A percentile compares a stretch with the other conserved stretches of the same genome.
phyloP scores from a whole-genome alignment of 37 sponge, comb jelly and placozoan species.

The Ianthella basta region DNA sequence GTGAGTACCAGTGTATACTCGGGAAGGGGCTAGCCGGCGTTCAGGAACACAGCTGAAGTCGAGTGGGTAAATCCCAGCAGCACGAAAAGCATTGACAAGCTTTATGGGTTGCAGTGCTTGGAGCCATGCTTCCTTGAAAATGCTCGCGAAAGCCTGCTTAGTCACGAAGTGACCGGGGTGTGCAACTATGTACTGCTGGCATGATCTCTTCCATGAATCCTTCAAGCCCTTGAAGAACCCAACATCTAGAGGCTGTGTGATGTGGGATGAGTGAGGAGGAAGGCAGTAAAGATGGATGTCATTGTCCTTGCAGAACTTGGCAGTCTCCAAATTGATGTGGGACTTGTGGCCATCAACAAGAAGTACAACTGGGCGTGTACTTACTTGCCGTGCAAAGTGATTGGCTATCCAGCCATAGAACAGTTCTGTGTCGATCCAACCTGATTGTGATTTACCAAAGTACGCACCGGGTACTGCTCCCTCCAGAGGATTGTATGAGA shows the following conservation, averaged over 20 bases:
- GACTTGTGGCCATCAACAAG: constrained; percentile 28
- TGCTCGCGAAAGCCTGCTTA: not conserved
- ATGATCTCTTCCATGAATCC: not conserved
- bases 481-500: constrained; percentile 49
- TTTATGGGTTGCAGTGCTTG: not conserved
- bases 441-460: constrained; percentile 39
- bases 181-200: not conserved
- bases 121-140: constrained; percentile 6
- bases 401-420: constrained; percentile 62
- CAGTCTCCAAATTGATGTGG: constrained; percentile 10
- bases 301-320: constrained; percentile 14
- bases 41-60: not conserved
- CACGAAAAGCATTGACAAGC: constrained; percentile 1
- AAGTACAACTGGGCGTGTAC: constrained; percentile 13
- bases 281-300: constrained; percentile 16
- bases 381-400: constrained; percentile 43
- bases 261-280: constrained; percentile 33
- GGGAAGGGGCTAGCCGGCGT: not conserved
- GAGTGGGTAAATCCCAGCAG: not conserved
- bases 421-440: constrained; percentile 44
- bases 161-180: not conserved
- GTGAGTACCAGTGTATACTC: not conserved
- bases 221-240: constrained; percentile 1
- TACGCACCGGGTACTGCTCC: constrained; percentile 28
- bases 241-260: constrained; percentile 29